Base-by-base conservation (phyloP, 37 sponge, comb jelly and placozoan genomes). In the Crambe crambe region DNA sequence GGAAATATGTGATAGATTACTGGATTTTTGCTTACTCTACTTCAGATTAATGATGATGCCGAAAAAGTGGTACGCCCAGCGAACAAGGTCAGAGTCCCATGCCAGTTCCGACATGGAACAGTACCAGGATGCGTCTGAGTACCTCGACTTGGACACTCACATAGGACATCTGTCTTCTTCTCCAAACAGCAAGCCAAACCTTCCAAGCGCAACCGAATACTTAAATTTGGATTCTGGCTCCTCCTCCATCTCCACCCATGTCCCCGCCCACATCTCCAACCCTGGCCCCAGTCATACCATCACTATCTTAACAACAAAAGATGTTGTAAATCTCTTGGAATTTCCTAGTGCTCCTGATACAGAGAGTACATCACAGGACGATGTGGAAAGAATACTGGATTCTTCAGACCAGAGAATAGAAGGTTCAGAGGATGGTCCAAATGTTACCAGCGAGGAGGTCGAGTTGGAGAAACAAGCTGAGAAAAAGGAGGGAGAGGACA, bases 61-160 rank as follows among this genome's bases (percentile, higher is more conserved):
- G 26, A 34, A 17, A 10, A 70, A 22, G 27, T 56, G 62, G 44
- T 36, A 38, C 18, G 23, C n/a, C 25, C 61, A 42, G 44, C 35
- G 81, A 40, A 12, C 1, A 2, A 38, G 63, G 21, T 72, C 81
- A 4, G 44, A 61, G 44, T 79, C 80, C 67, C 66, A 66, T 23
- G 34, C 56, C 70, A 80, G 80, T 57, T 32, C 43, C 2, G 80
- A 80, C 58, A 30, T 30, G 34, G 76, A 56, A 21, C 73, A 41
- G 42, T 81, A 72, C 35, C 81, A 81, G 12, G 81, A 81, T 43
- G 73, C 81, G 2, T 2, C 42, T 29, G 81, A 81, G 59, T 37
- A 57, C 35, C 72, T 72, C 34, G 70, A 70, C 26, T 39, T 39
- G n/a, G 70, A 70, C 1, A 26, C 25, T 26, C 3, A 26, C 18